Base-by-base conservation (phyloP, 2,888 invertebrate species). In the Lordiphosa fenestrarum region DNA sequence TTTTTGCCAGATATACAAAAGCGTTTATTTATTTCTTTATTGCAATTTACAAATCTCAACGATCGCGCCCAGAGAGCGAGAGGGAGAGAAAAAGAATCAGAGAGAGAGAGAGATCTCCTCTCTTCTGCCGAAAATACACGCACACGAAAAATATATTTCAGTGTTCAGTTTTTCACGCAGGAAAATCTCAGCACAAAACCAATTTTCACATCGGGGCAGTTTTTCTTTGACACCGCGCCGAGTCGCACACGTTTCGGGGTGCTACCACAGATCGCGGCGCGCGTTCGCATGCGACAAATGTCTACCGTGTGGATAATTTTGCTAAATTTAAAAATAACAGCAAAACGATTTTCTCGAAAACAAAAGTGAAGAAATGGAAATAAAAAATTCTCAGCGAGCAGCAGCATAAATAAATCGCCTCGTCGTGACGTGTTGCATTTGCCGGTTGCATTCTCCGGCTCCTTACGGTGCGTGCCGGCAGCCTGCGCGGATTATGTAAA, bases 201-300 rank as follows among this genome's bases (percentile, higher is more conserved):
- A 66, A 60, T 78, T 82, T 77, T 69, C 75, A 62, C 73, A 60
- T 44, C 74, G 38, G 44, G 46, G 69, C 77, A 86, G 87, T 87
- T 84, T 86, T 78, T 70, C 82, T 85, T 85, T 86, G 87, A 86
- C 87, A 86, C 85, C 87, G 86, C 87, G 87, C 75, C 86, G 86
- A 78, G 87, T 65, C 71, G 83, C 83, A 80, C 65, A 62, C 57
- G 61, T 73, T 49, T 50, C 42, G 56, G 58, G 61, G 38, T 21
- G n/a, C 30, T 30, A 30, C 9, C 30, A 30, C 9, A 52, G 58
- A 64, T 53, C 30, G 44, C 41, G 41, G 15, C 41, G 53, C 49
- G 49, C 59, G 53, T 52, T 67, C 41, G 68, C 73, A 60, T 50
- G 70, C 73, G 67, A 76, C 71, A 73, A 71, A 53, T 57, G 62